Evolutionary conservation across 2,888 invertebrate species (phyloP).

Genomic region (Anagyrus pseudococci): DNA sequence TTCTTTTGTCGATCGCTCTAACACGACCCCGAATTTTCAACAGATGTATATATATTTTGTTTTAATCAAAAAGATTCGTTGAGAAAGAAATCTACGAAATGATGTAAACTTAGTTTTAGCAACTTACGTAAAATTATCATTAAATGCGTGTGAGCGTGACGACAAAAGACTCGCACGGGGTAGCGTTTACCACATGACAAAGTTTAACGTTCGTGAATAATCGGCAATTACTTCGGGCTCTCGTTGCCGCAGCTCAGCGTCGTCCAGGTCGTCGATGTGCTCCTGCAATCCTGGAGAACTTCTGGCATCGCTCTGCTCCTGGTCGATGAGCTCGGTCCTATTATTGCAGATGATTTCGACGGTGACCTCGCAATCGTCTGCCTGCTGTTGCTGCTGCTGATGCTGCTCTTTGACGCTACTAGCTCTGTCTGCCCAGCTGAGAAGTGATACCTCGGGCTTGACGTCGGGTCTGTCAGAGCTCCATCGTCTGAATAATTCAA

Average conservation of each 20-base stretch:
- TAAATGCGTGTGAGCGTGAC: too few species aligned
- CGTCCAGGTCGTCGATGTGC: slow-evolving; percentile 17
- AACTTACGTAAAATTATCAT: too few species aligned
- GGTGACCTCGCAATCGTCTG: slow-evolving; percentile 24
- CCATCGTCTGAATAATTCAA: slow-evolving; percentile 23
- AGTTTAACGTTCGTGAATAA: too few species aligned
- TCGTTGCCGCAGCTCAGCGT: not conserved
- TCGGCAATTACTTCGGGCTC: slow-evolving; percentile 31
- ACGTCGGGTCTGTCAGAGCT: not conserved
- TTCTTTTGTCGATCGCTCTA: too few species aligned
- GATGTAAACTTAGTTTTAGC: too few species aligned
- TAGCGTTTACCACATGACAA: too few species aligned
- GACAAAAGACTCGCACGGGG: too few species aligned
- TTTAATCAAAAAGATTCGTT: too few species aligned
- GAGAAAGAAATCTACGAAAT: too few species aligned
- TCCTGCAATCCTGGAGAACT: slow-evolving; percentile 9
- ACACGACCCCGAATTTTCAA: too few species aligned
- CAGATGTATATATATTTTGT: too few species aligned
- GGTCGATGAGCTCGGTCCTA: not conserved
- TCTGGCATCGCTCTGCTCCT: slow-evolving; percentile 20
- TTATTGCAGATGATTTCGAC: slow-evolving; percentile 29
- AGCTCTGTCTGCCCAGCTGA: slow-evolving; percentile 13
- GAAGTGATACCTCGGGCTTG: slow-evolving; percentile 24
- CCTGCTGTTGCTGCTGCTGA: slow-evolving; percentile 4
- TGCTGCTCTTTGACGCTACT: slow-evolving; percentile 1